Percentiles rank a stretch among this genome's conserved stretches.
phyloP scores from a whole-genome alignment of 2,888 invertebrate genomes.

The Incurvaria masculella region DNA sequence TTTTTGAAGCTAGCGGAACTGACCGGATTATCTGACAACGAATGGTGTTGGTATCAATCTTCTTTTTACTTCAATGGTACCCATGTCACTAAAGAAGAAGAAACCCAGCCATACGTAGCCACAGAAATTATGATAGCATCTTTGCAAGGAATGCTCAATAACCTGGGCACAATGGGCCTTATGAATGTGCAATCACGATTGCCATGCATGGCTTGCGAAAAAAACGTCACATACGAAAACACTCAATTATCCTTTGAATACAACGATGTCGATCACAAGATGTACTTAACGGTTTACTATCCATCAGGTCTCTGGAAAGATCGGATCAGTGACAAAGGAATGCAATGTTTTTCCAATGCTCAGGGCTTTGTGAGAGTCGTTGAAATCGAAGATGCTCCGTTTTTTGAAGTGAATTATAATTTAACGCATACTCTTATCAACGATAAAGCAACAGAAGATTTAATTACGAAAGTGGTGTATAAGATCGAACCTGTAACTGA shows the following conservation, averaged over 20 bases:
- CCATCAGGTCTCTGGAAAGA: conserved; percentile 53
- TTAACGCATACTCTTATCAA: conserved; percentile 12
- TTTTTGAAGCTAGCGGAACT: conserved; percentile 33
- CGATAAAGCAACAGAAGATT: conserved; percentile 8
- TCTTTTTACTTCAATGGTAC: conserved; percentile 5
- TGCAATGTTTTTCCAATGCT: conserved; percentile 61
- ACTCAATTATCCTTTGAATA: conserved; percentile 38
- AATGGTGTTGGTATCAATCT: conserved; percentile 38
- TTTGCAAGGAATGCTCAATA: conserved; percentile 31
- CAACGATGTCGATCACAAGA: conserved; percentile 24
- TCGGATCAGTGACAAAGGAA: conserved; percentile 38
- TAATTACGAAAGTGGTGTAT: conserved; percentile 42
- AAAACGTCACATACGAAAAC: conserved; percentile 26
- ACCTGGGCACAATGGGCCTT: conserved; percentile 27
- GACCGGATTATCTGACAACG: conserved; percentile 22
- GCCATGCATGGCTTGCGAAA: conserved; percentile 41
- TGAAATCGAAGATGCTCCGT: conserved; percentile 34
- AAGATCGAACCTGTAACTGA: conserved; percentile 47
- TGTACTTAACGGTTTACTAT: conserved; percentile 53
- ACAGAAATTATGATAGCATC: conserved; percentile 7
- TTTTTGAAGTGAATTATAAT: conserved; percentile 18
- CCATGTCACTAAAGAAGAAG: conserved; percentile 5
- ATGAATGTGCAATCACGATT: conserved; percentile 22
- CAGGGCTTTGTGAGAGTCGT: conserved; percentile 47
- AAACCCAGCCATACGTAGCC: background rate